Evolutionary conservation across 2,113 vertebrate genomes (phyloP), one percentile per base, ranked within the genome.

Genomic region (Serilophus lunatus): DNA sequence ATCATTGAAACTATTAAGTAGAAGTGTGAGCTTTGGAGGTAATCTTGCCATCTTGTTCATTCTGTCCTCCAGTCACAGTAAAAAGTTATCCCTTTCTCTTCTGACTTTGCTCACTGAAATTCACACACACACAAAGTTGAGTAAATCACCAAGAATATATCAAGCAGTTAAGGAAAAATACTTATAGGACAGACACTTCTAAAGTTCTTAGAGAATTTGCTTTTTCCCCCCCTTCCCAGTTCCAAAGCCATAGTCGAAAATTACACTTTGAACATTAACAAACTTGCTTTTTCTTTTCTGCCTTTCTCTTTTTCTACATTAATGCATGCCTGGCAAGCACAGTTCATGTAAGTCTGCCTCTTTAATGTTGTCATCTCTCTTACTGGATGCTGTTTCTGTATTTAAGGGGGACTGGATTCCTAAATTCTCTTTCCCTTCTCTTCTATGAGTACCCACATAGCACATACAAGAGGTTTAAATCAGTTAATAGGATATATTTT

Each of bases 401-500:
- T 84, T 72, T 89, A 90, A 82, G 4, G 8, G 5, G 36, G 35
- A 88, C 71, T 6, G 45, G 19, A 71, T 49, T 76, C 40, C 28
- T 61, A 14, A 1, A 33, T 63, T 91, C 12, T 57, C 28, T 51
- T 54, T 66, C 22, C 13, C 14, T 38, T 89, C 66, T 40, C 12
- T 93, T 86, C n/a, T 80, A 45, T 54, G 59, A 95, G 26, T 38
- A 88, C 10, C 69, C 35, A 76, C 3, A 3, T 68, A 91, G 38
- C n/a, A 88, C 47, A 84, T 51, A 74, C 13, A 53, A 61, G 68
- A 95, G 56, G 10, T 79, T 95, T 88, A 94, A 77, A 90, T 59
- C 36, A 13, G 53, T 79, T 87, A 91, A 93, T 81, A 64, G 60
- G 71, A 90, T 71, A 70, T 82, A 86, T 92, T 96, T 74, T 75